These are phyloP conservation scores for Plecotus auritus DNA, from an alignment of 2,113 vertebrate genomes.

Conservation along the genomic window DNA sequence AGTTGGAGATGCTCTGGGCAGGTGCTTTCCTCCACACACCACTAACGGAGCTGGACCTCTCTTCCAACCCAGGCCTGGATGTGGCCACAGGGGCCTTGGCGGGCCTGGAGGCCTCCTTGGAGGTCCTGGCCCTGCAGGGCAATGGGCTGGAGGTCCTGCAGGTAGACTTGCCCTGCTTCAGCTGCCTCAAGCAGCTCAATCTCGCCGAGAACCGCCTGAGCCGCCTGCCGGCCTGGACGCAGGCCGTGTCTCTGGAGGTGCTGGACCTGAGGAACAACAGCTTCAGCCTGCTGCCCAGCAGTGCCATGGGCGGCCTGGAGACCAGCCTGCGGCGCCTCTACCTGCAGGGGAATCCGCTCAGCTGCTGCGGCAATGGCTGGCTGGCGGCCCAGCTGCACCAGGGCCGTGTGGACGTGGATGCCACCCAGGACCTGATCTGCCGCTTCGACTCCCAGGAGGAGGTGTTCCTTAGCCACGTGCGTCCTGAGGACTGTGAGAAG, in stretches of 20 bases:
- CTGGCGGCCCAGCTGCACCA: conserved; percentile 87
- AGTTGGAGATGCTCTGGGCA: conserved; percentile 78
- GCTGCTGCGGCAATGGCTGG: conserved; percentile 90
- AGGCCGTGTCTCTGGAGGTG: conserved; percentile 86
- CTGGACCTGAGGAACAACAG: conserved; percentile 93
- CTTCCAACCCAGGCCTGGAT: conserved; percentile 86
- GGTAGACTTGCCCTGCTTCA: conserved; percentile 86
- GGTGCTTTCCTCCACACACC: conserved; percentile 84
- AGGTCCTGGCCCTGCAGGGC: conserved; percentile 85
- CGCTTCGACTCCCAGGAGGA: conserved; percentile 81
- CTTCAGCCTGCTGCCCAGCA: conserved; percentile 85
- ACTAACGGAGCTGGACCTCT: conserved; percentile 87
- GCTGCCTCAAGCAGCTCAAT: conserved; percentile 86
- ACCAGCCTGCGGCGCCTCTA: conserved; percentile 89
- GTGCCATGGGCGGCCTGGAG: conserved; percentile 85
- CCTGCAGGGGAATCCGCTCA: conserved; percentile 91
- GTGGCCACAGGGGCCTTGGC: conserved; percentile 82
- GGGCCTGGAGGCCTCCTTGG: conserved; percentile 89
- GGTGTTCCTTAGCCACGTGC: conserved; percentile 79
- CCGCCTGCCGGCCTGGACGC: conserved; percentile 83
- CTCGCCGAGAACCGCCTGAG: conserved; percentile 90
- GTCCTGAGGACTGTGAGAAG: conserved; percentile 85
- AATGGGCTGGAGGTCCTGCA: conserved; percentile 84
- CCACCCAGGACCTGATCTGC: conserved; percentile 84
- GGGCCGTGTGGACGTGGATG: conserved; percentile 83